Evolutionary conservation across 1,140 invertebrate species (phyloP).

Genomic region (Parasteatoda tepidariorum): DNA sequence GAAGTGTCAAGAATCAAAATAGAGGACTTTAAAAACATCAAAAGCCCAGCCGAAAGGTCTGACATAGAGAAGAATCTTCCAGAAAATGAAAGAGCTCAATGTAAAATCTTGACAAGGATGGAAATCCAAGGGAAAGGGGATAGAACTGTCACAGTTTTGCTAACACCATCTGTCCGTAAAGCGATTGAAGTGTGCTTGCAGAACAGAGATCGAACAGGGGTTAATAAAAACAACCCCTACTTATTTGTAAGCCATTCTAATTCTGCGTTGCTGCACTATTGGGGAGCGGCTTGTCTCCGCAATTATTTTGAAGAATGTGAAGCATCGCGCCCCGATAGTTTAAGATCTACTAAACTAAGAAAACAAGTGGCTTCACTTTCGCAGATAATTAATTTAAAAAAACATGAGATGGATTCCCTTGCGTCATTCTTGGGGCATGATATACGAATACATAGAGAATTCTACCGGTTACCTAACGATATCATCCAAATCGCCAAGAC

Average conservation of each 20-base stretch:
- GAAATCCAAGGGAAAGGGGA: not conserved
- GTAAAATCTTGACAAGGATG: not conserved
- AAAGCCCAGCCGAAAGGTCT: too few species aligned
- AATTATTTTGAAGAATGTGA: not conserved
- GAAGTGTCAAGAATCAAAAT: too few species aligned
- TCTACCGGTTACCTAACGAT: not conserved
- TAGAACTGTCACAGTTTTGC: not conserved
- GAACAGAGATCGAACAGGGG: not conserved
- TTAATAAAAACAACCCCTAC: not conserved
- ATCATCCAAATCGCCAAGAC: not conserved
- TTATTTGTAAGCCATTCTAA: not conserved
- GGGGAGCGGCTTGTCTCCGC: not conserved
- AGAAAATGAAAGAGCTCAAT: not conserved
- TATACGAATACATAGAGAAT: not conserved
- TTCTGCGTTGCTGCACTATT: not conserved
- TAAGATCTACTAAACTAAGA: slow-evolving; percentile 5
- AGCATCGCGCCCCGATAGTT: not conserved
- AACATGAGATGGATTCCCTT: not conserved
- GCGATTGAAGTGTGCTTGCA: not conserved
- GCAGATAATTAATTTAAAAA: not conserved
- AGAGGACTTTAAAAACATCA: too few species aligned
- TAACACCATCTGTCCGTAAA: not conserved
- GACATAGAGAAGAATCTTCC: too few species aligned
- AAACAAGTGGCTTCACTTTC: not conserved
- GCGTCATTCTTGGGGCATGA: not conserved